phyloP scores from a whole-genome alignment of 1,140 invertebrate genomes.

The Diorhabda elongata region DNA sequence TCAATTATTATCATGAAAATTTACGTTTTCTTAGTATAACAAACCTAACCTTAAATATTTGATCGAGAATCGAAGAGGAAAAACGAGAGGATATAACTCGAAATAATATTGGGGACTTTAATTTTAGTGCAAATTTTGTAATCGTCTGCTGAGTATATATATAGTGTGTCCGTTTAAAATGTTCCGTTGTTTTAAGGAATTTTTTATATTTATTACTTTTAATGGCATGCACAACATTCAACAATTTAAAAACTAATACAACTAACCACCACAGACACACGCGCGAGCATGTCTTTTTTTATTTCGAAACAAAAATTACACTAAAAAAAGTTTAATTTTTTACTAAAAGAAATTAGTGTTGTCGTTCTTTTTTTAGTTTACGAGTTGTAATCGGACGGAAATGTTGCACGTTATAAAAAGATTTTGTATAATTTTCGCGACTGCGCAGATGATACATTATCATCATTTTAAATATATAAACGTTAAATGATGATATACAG shows the following conservation, averaged over 20 bases:
- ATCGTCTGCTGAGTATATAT: too few species aligned
- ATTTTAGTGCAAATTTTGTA: too few species aligned
- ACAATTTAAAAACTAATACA: constrained; percentile 19
- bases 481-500: too few species aligned
- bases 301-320: constrained; percentile 21
- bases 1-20: too few species aligned
- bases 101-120: too few species aligned
- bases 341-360: constrained; percentile 5
- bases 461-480: too few species aligned
- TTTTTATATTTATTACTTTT: constrained; percentile 8
- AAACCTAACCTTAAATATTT: too few species aligned
- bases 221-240: constrained; percentile 28
- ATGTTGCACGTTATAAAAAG: constrained; percentile 4
- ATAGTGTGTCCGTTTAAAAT: not conserved
- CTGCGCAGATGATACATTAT: too few species aligned
- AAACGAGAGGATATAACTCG: too few species aligned
- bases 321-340: constrained; percentile 4
- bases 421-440: too few species aligned
- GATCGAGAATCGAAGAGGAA: too few species aligned
- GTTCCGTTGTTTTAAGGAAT: not conserved
- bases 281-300: constrained; percentile 28
- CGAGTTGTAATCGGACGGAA: constrained; percentile 6
- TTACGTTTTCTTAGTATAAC: too few species aligned
- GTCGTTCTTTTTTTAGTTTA: constrained; percentile 11
- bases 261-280: constrained; percentile 31